Evolutionary conservation across 2,888 invertebrate genomes (phyloP), one percentile per base, ranked within the genome.

Genomic region (Oligia latruncula): DNA sequence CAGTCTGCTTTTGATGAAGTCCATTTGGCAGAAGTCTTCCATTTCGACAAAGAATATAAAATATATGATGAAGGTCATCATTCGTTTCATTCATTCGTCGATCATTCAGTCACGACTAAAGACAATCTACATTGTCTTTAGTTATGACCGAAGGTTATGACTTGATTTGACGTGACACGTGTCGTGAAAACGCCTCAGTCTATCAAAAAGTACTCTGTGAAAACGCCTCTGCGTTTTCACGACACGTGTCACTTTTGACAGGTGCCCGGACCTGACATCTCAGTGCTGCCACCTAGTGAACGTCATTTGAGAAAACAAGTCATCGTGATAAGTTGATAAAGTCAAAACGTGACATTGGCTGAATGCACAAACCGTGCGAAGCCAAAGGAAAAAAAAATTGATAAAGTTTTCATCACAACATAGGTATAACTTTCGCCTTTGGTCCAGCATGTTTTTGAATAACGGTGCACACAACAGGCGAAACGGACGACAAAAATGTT

Each of bases 331-430:
- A 11, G 46, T 20, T 66, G 35, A 46, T 78, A 23, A 15, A 78
- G 29, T 68, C 29, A 29, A 29, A 29, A 29, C 29, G 29, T 29
- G 29, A 29, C 29, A 29, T 29, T 29, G 29, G 29, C 29, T 1
- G 29, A 29, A 29, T 29, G 29, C 29, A 29, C 29, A 29, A 29
- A 29, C 29, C 29, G 29, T 29, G 29, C 29, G 29, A 29, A 29
- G 29, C 29, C 29, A 29, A 29, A 29, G 29, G 29, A 29, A 29
- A 29, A 29, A 29, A 29, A 29, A 29, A 29, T 20, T 66, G 35
- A 46, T 78, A 23, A 15, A 78, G 29, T 68, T 79, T 60, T 17
- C 4, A n/a, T 52, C 8, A 70, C 17, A 68, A 68, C 4, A 17
- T n/a, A 29, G 29, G 29, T 29, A 29, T 29, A 29, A 29, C 29